phyloP scores from a whole-genome alignment of 2,797 vertebrate genomes.

The Sylvia borin region DNA sequence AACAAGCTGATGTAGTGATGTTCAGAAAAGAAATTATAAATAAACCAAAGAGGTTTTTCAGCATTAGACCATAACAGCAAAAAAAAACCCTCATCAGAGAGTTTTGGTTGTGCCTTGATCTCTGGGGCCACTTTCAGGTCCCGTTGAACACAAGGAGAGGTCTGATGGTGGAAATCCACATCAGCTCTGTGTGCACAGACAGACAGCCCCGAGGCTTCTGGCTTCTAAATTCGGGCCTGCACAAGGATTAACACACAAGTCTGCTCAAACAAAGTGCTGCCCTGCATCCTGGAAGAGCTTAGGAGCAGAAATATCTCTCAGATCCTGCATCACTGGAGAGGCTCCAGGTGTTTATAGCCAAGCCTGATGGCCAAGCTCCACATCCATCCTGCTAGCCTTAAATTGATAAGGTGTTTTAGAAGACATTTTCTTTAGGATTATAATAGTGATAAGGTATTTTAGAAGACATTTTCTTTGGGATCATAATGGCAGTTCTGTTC shows the following conservation, averaged over 20 bases:
- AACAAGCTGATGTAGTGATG: not conserved
- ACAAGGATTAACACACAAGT: not conserved
- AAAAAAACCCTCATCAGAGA: not conserved
- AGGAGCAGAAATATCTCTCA: not conserved
- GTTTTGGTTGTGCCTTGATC: not conserved
- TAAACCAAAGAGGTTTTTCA: not conserved
- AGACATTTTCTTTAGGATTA: not conserved
- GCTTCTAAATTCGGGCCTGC: fast-evolving
- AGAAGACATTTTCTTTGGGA: not conserved
- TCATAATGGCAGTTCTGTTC: not conserved
- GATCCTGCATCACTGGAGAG: not conserved
- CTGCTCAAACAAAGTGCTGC: not conserved
- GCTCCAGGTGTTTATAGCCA: not conserved
- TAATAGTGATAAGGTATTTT: not conserved
- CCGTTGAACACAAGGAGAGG: not conserved
- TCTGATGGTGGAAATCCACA: fast-evolving
- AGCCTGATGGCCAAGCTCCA: not conserved
- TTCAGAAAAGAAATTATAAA: not conserved
- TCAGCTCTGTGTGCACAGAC: fast-evolving
- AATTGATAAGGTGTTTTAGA: not conserved
- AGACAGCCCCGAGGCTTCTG: not conserved
- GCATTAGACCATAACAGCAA: not conserved
- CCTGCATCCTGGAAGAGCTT: not conserved
- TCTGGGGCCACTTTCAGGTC: not conserved
- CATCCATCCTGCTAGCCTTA: not conserved